Percentiles rank a stretch among this genome's conserved stretches.
phyloP scores from a whole-genome alignment of 2,797 vertebrate genomes.

The Alouatta caraya region DNA sequence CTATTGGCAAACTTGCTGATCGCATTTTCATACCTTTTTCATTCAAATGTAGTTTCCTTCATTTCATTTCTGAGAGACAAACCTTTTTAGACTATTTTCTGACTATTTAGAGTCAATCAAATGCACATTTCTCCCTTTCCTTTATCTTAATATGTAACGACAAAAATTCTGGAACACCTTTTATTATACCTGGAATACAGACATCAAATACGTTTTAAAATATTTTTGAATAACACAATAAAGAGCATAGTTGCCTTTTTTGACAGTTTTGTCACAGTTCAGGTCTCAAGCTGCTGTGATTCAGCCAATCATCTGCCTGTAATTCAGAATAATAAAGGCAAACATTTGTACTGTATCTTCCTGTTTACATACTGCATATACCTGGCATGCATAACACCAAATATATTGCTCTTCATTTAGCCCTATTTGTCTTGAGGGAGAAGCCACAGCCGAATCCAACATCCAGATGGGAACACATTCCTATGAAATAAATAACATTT shows the following conservation, averaged over 20 bases:
- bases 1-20: background rate
- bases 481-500: background rate
- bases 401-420: background rate
- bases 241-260: background rate
- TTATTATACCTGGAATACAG: background rate
- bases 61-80: background rate
- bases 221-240: slow-evolving; percentile 12
- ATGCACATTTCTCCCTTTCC: background rate
- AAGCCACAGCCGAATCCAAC: background rate
- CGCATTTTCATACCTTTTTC: background rate
- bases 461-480: background rate
- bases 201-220: background rate
- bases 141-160: background rate
- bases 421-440: background rate
- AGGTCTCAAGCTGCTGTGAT: background rate
- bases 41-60: background rate
- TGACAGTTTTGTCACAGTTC: background rate
- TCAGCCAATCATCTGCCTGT: background rate
- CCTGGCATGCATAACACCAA: background rate
- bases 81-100: background rate
- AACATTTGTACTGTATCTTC: background rate
- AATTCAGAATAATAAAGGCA: background rate
- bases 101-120: background rate
- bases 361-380: background rate
- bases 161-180: background rate